Evolutionary conservation across 2,888 invertebrate genomes (phyloP), one percentile per base, ranked within the genome.

Genomic region (Drosophila affinis): DNA sequence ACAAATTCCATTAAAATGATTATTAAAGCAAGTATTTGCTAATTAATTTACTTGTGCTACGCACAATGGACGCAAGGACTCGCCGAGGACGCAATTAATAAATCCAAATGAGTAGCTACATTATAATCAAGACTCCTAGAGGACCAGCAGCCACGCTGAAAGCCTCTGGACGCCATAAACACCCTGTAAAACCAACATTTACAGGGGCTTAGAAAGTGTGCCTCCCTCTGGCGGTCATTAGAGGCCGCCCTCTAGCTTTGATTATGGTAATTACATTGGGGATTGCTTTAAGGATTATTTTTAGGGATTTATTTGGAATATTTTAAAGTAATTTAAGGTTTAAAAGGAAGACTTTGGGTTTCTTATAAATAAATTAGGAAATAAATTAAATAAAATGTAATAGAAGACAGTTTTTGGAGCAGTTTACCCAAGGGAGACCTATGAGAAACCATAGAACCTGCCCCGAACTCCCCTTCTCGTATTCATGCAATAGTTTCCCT

Each of bases 1-100:
- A 89, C 88, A 90, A 88, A 88, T 90, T 88, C 89, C 87, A 88
- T 88, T 88, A 89, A 88, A 88, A 89, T 90, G 88, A 88, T 88
- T 88, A 88, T 79, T 86, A 86, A 82, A 74, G 87, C 83, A 77
- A 81, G 81, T 89, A 88, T 85, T 88, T 82, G 88, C 81, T 90
- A 90, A 90, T 90, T 91, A 90, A 90, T 90, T 88, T 83, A 85
- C 82, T 83, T 82, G 75, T 82, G 75, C 78, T 77, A 77, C 77
- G 75, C 86, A 80, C 80, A 85, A 75, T 77, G 70, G 65, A 65
- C 7, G 29, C 29, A 57, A 32, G 39, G 14, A 39, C 12, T 44
- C 34, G 45, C 21, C 5, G 58, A 48, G 72, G 59, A 77, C 68
- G 77, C 87, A 84, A 84, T 84, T 84, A 84, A 84, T 84, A 84